These are phyloP conservation scores for Laspeyria flexula DNA, from an alignment of 2,888 invertebrate genomes.

Conservation along the genomic window DNA sequence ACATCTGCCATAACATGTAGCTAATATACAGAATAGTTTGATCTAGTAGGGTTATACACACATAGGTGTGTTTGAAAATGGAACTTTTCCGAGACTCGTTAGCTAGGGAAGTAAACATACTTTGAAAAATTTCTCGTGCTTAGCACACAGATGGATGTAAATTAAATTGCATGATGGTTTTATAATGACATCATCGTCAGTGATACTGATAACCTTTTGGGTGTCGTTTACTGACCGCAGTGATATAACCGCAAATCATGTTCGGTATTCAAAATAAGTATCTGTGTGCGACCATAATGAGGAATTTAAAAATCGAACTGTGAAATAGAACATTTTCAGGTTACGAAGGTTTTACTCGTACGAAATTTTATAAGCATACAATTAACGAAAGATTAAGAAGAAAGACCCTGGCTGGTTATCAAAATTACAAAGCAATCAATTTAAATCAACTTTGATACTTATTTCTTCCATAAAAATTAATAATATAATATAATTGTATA, in stretches of 20 bases:
- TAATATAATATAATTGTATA: too few relatives aligned
- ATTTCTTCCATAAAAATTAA: too few relatives aligned
- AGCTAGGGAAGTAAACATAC: conserved; percentile 52
- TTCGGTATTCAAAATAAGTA: not conserved
- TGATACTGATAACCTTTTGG: conserved; percentile 17
- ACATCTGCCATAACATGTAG: conserved; percentile 14
- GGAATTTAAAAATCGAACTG: too few relatives aligned
- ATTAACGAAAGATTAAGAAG: too few relatives aligned
- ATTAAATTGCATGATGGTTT: conserved; percentile 31
- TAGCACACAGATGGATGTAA: conserved; percentile 27
- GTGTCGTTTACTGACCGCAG: conserved; percentile 20
- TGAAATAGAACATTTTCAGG: too few relatives aligned
- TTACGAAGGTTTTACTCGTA: too few relatives aligned
- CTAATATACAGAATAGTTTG: conserved; percentile 20
- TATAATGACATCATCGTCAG: conserved; percentile 16
- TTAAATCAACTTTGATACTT: too few relatives aligned
- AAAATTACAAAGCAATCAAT: too few relatives aligned
- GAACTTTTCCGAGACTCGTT: conserved; percentile 58
- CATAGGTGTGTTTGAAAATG: conserved; percentile 43
- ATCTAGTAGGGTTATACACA: conserved; percentile 40
- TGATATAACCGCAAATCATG: conserved; percentile 4
- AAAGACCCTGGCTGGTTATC: too few relatives aligned
- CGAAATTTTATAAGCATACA: too few relatives aligned
- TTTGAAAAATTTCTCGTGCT: conserved; percentile 52
- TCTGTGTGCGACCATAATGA: too few relatives aligned